Evolutionary conservation across 2,888 invertebrate species (phyloP), one percentile per base, ranked within the genome.

Genomic region (Odontocerum albicorne): DNA sequence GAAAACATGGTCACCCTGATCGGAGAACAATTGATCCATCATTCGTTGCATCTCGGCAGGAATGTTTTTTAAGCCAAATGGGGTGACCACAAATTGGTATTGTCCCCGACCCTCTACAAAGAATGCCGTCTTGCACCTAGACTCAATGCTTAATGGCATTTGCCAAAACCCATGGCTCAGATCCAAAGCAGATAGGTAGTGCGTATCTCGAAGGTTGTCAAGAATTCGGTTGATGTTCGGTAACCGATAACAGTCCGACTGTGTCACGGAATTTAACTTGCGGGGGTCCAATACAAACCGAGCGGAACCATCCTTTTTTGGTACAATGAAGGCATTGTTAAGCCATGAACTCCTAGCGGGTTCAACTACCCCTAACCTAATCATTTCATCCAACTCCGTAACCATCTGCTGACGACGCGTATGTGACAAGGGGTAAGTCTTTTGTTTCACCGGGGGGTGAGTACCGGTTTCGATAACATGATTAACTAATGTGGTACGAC

Each of bases 371-470:
- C 57, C 61, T 21, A 57, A 43, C 8, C 49, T 36, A 10, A 63
- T 33, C 64, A 64, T 64, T 4, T 53, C 51, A 6, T 63, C 59
- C 2, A 65, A 43, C 16, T 62, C 58, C 10, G 50, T 40, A 40
- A 64, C 55, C 10, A 66, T 61, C 3, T 60, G 43, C 21, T 52
- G 51, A 39, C 63, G 62, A 7, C 62, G 42, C 4, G 43, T 43
- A 0, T 63, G 64, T 0, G 64, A 64, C 1, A 65, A 62, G 0
- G 63, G 63, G 45, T 65, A 65, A 16, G 64, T 63, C 3, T 62
- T 47, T 13, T 62, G 47, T n/a, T 59, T 55, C 4, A 62, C 56
- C 4, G 63, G 57, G 4, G 31, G 21, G 10, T 49, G 31, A 49
- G 31, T 45, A 3, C 36, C 47, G 3, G 38, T 47, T 15, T 47